Evolutionary conservation across 2,888 invertebrate species (phyloP).

Genomic region (Nemapogon koenigi): DNA sequence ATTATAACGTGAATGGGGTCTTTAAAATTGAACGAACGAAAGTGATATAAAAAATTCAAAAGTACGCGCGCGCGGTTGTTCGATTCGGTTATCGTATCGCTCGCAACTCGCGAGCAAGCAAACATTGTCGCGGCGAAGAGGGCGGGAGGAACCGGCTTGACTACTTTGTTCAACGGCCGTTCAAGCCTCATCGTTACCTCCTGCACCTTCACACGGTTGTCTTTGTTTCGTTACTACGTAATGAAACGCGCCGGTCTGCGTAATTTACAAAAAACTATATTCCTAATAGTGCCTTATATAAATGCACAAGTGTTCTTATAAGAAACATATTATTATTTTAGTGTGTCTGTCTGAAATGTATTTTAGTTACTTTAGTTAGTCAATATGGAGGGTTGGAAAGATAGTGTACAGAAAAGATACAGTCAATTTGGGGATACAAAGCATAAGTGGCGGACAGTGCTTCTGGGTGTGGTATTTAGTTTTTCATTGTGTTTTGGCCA

Average conservation of each 20-base stretch:
- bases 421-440: slow-evolving; percentile 61
- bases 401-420: slow-evolving; percentile 54
- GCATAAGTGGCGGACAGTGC: slow-evolving; percentile 58
- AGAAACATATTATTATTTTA: no score
- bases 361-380: slow-evolving; percentile 39
- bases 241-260: slow-evolving; percentile 23
- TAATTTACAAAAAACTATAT: background rate
- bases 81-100: slow-evolving; percentile 11
- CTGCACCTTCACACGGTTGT: slow-evolving; percentile 38
- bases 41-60: no score
- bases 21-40: no score
- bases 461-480: slow-evolving; percentile 21
- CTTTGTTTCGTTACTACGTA: slow-evolving; percentile 41
- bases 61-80: no score
- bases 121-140: slow-evolving; percentile 31
- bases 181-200: slow-evolving; percentile 28
- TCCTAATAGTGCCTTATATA: background rate
- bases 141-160: slow-evolving; percentile 54
- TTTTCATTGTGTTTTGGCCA: slow-evolving; percentile 41
- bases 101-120: slow-evolving; percentile 6
- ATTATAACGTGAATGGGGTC: no score
- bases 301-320: slow-evolving; percentile 24
- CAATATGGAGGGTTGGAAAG: slow-evolving; percentile 44
- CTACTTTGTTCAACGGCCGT: slow-evolving; percentile 60
- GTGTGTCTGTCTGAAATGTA: no score